Evolutionary conservation across 2,888 invertebrate genomes (phyloP).

Genomic region (Mythimna vitellina): DNA sequence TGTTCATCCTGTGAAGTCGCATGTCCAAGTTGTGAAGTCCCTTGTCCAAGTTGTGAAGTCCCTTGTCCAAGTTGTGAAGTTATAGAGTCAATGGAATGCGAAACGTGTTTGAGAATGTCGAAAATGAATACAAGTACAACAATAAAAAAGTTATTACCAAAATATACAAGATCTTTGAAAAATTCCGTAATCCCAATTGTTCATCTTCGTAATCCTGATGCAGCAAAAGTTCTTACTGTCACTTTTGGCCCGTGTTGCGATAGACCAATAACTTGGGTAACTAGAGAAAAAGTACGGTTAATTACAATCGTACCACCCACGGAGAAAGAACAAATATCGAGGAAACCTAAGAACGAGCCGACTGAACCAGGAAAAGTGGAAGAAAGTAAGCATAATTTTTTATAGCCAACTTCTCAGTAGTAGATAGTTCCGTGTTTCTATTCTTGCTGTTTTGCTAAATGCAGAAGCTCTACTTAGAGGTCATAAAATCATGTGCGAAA

Average conservation of each 20-base stretch:
- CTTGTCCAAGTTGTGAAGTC: conserved; percentile 6
- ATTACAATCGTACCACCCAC: neutral
- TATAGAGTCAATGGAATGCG: conserved; percentile 8
- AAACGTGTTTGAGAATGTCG: conserved; percentile 1
- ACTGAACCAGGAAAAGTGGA: neutral
- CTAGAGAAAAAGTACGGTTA: conserved; percentile 12
- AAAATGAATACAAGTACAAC: neutral
- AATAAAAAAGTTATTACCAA: conserved; percentile 17
- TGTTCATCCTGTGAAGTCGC: conserved; percentile 22
- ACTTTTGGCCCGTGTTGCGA: conserved; percentile 38
- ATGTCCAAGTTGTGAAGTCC: neutral
- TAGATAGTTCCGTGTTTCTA: neutral
- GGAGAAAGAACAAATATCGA: neutral
- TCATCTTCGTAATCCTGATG: neutral
- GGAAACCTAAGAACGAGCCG: neutral
- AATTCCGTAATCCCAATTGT: neutral
- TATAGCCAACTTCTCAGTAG: neutral
- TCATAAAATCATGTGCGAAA: too few relatives aligned
- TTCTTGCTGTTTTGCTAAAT: neutral
- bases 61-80: conserved; percentile 21
- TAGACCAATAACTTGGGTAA: conserved; percentile 52
- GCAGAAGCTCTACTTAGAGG: too few relatives aligned
- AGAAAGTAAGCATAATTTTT: conserved; percentile 40
- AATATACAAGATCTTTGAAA: conserved; percentile 29
- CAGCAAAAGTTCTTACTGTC: neutral